These are phyloP conservation scores for Eilema depressum DNA, from an alignment of 2,888 invertebrate genomes.

Conservation along the genomic window DNA sequence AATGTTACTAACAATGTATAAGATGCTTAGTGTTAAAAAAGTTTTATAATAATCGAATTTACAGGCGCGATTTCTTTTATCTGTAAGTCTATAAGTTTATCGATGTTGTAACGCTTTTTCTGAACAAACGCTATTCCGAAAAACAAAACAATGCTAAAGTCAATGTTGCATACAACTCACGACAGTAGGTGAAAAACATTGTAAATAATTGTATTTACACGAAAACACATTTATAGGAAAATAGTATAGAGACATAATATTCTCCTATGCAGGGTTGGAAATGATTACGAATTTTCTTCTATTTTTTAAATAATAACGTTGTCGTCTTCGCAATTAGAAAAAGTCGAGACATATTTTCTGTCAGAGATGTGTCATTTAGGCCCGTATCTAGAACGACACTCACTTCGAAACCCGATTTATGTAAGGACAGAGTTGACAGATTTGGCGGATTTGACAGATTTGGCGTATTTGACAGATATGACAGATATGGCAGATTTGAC, in stretches of 20 bases:
- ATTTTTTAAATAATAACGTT: background rate
- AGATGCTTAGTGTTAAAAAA: background rate
- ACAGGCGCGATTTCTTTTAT: conserved; percentile 36
- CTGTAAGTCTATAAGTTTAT: conserved; percentile 44
- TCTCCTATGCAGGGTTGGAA: conserved; percentile 33
- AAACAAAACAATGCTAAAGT: conserved; percentile 15
- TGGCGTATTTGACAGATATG: no score
- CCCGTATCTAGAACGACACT: no score
- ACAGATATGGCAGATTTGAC: no score
- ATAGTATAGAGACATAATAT: conserved; percentile 17
- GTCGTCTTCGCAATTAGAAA: no score
- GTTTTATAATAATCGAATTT: conserved; percentile 26
- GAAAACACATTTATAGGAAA: conserved; percentile 32
- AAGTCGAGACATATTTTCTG: no score
- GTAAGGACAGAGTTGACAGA: no score
- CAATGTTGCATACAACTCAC: conserved; percentile 12
- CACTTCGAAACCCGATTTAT: no score
- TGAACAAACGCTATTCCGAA: conserved; percentile 16
- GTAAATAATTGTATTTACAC: conserved; percentile 38
- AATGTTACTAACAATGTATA: conserved; percentile 1
- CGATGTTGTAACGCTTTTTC: conserved; percentile 58
- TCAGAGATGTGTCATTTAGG: no score
- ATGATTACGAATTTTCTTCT: background rate
- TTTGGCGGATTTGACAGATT: no score
- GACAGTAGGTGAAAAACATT: conserved; percentile 32